These are phyloP conservation scores for Xenopus laevis DNA, from an alignment of 2,113 vertebrate species.

Conservation along the genomic window DNA sequence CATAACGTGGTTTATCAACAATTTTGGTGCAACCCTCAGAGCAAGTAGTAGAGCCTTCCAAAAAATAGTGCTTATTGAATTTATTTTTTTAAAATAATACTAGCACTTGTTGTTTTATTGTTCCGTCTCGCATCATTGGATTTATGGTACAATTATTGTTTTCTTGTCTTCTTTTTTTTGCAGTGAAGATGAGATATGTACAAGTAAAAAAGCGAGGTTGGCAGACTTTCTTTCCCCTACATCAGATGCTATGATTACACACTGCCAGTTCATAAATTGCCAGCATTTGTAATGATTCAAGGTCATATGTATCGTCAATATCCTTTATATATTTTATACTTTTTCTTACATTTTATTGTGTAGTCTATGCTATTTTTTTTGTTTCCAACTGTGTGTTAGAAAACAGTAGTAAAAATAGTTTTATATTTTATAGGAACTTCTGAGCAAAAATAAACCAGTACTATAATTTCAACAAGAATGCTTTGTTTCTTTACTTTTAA, in stretches of 20 bases:
- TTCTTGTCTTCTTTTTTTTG: background rate
- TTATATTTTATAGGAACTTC: background rate
- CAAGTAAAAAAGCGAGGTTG: background rate
- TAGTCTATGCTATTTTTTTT: background rate
- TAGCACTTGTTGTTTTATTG: background rate
- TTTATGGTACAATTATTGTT: background rate
- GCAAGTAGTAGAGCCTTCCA: background rate
- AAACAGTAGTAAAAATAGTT: background rate
- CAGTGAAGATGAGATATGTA: constrained; percentile 6
- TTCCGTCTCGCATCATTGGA: background rate
- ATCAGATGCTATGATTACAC: background rate
- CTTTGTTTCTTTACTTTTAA: too few relatives aligned
- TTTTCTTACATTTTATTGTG: background rate
- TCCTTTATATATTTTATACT: background rate
- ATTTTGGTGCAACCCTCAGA: background rate
- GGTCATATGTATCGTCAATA: background rate
- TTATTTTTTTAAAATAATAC: background rate
- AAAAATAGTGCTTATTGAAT: background rate
- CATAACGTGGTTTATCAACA: too few relatives aligned
- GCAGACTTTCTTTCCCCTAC: constrained; percentile 1
- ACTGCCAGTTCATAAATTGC: constrained; percentile 4
- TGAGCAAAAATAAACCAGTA: background rate
- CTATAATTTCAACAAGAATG: background rate
- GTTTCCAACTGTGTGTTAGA: background rate
- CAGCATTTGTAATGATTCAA: background rate